These are phyloP conservation scores for Uria lomvia DNA, from an alignment of 2,113 vertebrate genomes.

Conservation along the genomic window DNA sequence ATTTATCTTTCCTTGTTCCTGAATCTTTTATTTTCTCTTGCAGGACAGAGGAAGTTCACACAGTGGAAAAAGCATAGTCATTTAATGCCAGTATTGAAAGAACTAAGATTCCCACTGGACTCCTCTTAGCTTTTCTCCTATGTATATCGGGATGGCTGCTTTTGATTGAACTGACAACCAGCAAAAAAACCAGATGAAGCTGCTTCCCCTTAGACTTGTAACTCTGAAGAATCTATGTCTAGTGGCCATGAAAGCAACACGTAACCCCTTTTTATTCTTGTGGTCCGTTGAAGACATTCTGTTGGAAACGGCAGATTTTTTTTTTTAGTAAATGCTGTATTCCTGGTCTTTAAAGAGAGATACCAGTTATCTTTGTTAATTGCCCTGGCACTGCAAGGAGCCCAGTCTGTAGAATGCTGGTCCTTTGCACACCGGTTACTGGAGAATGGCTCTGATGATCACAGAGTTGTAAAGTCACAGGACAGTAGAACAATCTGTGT, in stretches of 20 bases:
- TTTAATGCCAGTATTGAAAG: conserved; percentile 65
- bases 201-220: neutral
- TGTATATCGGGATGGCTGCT: neutral
- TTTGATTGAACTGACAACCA: neutral
- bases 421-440: neutral
- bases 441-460: neutral
- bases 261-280: neutral
- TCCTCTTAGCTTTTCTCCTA: neutral
- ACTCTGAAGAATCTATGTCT: neutral
- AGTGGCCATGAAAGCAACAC: neutral
- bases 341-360: neutral
- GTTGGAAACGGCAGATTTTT: neutral
- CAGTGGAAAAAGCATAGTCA: conserved; percentile 88
- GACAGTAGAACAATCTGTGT: neutral
- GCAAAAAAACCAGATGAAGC: neutral
- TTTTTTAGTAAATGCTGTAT: neutral
- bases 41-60: conserved; percentile 89
- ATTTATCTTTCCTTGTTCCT: neutral
- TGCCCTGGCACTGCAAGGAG: neutral
- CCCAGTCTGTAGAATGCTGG: neutral
- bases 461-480: neutral
- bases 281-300: neutral
- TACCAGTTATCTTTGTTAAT: neutral
- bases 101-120: neutral
- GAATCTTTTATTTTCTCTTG: conserved; percentile 62